These are phyloP conservation scores for Rostratula benghalensis DNA, from an alignment of 2,113 vertebrate species.

Conservation along the genomic window DNA sequence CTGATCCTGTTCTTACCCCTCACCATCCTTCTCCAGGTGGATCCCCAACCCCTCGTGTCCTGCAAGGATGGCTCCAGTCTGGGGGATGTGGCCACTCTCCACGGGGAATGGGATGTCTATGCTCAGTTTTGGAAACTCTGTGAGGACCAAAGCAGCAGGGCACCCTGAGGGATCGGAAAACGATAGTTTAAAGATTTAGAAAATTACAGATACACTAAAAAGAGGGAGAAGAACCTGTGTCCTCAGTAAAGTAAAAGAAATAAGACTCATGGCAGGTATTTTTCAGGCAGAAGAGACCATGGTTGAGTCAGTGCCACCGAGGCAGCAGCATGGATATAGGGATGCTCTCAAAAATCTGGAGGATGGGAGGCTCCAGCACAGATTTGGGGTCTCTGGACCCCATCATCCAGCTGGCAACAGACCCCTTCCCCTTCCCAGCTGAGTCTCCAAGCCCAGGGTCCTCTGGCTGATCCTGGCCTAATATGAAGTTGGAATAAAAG, in stretches of 20 bases:
- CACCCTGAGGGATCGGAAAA: not conserved
- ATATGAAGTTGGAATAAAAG: not conserved
- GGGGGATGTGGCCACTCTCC: not conserved
- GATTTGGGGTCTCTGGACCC: not conserved
- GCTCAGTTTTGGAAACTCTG: not conserved
- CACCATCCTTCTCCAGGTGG: too few relatives aligned
- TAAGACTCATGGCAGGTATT: not conserved
- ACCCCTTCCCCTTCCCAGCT: not conserved
- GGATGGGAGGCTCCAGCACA: not conserved
- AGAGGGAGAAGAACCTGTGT: too few relatives aligned
- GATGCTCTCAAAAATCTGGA: not conserved
- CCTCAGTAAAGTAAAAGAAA: not conserved
- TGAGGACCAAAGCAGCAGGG: not conserved
- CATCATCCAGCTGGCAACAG: not conserved
- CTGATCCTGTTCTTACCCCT: not conserved
- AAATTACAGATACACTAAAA: not conserved
- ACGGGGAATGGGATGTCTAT: rapidly evolving
- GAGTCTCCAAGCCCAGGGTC: not conserved
- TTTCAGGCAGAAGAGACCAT: not conserved
- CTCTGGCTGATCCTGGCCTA: not conserved
- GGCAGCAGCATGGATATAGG: not conserved
- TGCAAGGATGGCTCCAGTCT: not conserved
- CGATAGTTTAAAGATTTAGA: not conserved
- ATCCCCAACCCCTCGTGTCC: not conserved
- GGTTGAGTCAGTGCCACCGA: not conserved